phyloP scores from a whole-genome alignment of 1,140 invertebrate genomes.

The Yoshiicerus persimilis region DNA sequence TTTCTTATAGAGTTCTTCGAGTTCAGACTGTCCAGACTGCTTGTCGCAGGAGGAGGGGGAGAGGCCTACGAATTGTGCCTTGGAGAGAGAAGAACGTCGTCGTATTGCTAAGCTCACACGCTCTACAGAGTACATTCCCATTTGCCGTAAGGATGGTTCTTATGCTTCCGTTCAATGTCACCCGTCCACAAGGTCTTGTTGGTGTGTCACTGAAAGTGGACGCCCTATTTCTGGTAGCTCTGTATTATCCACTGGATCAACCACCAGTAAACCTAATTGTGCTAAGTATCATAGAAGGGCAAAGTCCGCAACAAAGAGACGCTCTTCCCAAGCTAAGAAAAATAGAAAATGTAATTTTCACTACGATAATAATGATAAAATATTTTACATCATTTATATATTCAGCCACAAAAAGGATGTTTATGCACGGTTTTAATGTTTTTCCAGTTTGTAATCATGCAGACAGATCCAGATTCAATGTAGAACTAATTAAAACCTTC shows the following conservation, averaged over 20 bases:
- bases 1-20: slow-evolving; percentile 4
- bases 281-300: slow-evolving; percentile 48
- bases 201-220: slow-evolving; percentile 81
- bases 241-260: slow-evolving; percentile 58
- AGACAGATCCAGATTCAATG: slow-evolving; percentile 77
- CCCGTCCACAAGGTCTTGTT: slow-evolving; percentile 70
- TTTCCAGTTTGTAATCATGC: slow-evolving; percentile 64
- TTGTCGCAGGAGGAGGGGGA: slow-evolving; percentile 33
- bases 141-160: slow-evolving; percentile 76
- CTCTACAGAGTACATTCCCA: slow-evolving; percentile 56
- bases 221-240: slow-evolving; percentile 75
- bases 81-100: slow-evolving; percentile 39
- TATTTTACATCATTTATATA: background rate
- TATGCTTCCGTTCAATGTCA: slow-evolving; percentile 84
- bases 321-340: slow-evolving; percentile 46
- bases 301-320: slow-evolving; percentile 40
- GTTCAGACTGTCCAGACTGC: slow-evolving; percentile 37
- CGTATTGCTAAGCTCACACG: background rate
- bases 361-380: background rate
- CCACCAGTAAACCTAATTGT: slow-evolving; percentile 65
- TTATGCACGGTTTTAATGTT: no score
- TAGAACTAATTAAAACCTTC: slow-evolving; percentile 78
- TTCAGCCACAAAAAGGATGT: background rate
- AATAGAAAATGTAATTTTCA: slow-evolving; percentile 43
- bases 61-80: slow-evolving; percentile 22